Evolutionary conservation across 1,140 invertebrate genomes (phyloP), one percentile per base, ranked within the genome.

Genomic region (Pogonomyrmex barbatus): DNA sequence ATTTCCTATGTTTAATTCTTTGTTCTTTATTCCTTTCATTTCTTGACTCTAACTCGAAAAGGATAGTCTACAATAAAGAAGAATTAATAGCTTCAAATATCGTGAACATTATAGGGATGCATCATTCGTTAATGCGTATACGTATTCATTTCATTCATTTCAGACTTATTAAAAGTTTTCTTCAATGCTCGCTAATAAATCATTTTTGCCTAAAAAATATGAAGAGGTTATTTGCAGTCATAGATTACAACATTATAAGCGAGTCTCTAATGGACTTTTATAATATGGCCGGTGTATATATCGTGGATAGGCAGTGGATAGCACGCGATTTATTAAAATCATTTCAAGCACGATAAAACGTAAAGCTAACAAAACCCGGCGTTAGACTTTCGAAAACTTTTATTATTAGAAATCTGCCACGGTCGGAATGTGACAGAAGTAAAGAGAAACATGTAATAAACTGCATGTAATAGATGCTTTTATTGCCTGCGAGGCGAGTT

Each of bases 371-470:
- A 2, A 17, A 14, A 47, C 0, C 24, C 2, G 2, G 0, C 4
- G 12, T 6, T 77, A 77, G 42, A 77, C 0, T 24, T 24, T 24
- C 24, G n/a, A 62, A 77, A 63, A 62, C 4, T 63, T 77, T 45
- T 33, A 2, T 30, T 14, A 45, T 77, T 77, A 63, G n/a, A 17
- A 30, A 1, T 4, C 36, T 14, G 5, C 47, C 12, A 24, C 24
- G 0, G 24, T 45, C 24, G 4, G n/a, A 60, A 24, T 17, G 24
- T 56, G n/a, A 42, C n/a, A 75, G 9, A 75, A 56, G 1, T 2
- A 33, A 39, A 2, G 8, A 45, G 9, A 77, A 33, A 8, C 24
- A 8, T 6, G n/a, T 1, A 5, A 65, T 39, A 5, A 39, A 65
- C 24, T 24, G 24, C 24, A 24, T 24, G 24, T 24, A 24, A 24